These are phyloP conservation scores for Mesoclemmys tuberculata DNA, from an alignment of 2,113 vertebrate genomes.

Conservation along the genomic window DNA sequence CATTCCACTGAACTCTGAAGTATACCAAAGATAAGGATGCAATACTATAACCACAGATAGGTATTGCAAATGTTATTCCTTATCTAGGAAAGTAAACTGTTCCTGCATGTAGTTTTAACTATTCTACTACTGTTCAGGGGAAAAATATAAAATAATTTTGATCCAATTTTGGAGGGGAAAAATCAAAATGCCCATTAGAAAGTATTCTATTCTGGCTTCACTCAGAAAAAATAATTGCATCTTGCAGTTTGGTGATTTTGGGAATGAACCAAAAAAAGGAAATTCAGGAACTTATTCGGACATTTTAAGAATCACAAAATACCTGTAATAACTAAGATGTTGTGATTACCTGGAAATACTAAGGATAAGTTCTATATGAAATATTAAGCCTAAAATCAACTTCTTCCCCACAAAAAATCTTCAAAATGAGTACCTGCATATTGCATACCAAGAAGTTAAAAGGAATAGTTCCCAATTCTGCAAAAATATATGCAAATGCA, in stretches of 20 bases:
- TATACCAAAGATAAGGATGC: neutral
- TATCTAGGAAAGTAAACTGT: neutral
- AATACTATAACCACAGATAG: neutral
- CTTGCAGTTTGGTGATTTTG: neutral
- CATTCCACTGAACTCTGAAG: constrained; percentile 47
- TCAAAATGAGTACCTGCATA: neutral
- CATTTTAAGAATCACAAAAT: neutral
- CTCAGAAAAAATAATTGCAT: neutral
- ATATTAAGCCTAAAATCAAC: neutral
- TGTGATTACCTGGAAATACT: neutral
- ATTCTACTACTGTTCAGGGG: neutral
- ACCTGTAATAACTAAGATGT: neutral
- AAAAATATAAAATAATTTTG: neutral
- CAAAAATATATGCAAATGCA: neutral
- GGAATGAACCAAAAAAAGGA: neutral
- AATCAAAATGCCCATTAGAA: neutral
- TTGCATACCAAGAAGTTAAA: neutral
- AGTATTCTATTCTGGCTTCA: neutral
- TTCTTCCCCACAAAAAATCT: neutral
- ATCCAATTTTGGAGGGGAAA: neutral
- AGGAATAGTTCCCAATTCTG: neutral
- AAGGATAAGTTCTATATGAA: neutral
- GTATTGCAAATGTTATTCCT: neutral
- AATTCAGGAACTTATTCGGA: neutral
- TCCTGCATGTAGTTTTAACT: neutral